These are phyloP conservation scores for Clavelina lepadiformis DNA, from an alignment of 23 tunicate species.

Conservation along the genomic window DNA sequence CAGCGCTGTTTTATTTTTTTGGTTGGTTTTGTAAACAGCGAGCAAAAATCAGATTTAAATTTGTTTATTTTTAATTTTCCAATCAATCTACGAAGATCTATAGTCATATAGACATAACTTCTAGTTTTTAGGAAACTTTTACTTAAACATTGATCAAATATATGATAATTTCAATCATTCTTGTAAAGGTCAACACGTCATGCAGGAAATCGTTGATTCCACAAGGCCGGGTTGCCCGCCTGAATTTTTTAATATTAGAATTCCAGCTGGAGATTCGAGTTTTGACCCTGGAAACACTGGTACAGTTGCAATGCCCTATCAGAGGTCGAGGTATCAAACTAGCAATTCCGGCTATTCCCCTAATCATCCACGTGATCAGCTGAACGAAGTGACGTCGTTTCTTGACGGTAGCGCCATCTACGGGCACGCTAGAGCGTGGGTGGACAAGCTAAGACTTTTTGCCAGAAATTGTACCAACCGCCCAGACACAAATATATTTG, in stretches of 20 bases:
- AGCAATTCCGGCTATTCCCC: constrained; percentile 74
- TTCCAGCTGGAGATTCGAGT: constrained; percentile 42
- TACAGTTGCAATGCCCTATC: constrained; percentile 41
- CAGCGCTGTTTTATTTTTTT: constrained; percentile 69
- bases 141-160: no score
- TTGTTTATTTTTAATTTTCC: no score
- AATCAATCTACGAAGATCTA: no score
- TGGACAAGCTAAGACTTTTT: constrained; percentile 26
- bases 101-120: no score
- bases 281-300: constrained; percentile 31
- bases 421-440: constrained; percentile 37
- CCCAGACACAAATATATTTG: constrained; percentile 9
- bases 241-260: constrained; percentile 62
- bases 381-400: constrained; percentile 55
- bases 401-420: constrained; percentile 65
- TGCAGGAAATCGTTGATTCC: constrained; percentile 39
- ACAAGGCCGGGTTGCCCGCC: constrained; percentile 77
- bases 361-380: constrained; percentile 77
- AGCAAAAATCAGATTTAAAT: no score
- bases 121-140: no score
- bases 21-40: constrained; percentile 39
- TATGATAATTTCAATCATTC: background rate
- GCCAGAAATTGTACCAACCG: constrained; percentile 15
- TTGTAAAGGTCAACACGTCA: constrained; percentile 30
- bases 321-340: constrained; percentile 53